Evolutionary conservation across 2,113 vertebrate genomes (phyloP).

Genomic region (Lepus europaeus): DNA sequence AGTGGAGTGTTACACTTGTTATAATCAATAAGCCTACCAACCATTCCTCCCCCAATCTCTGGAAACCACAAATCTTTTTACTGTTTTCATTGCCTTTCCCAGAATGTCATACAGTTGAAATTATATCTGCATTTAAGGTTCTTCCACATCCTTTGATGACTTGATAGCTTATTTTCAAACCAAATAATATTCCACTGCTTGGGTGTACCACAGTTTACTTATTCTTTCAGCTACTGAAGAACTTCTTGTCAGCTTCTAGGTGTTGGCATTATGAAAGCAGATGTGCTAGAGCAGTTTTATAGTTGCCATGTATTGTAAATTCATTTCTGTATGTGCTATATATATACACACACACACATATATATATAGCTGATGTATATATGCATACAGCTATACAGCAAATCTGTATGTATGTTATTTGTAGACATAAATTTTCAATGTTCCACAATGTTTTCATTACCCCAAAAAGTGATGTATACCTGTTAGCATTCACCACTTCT

Average conservation of each 20-base stretch:
- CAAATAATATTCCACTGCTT: not conserved
- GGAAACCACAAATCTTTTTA: not conserved
- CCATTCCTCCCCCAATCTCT: not conserved
- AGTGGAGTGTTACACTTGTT: not conserved
- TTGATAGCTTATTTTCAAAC: not conserved
- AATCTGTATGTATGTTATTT: not conserved
- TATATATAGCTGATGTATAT: too few relatives aligned
- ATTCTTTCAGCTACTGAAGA: not conserved
- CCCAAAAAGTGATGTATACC: not conserved
- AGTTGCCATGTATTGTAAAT: not conserved
- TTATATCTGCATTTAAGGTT: not conserved
- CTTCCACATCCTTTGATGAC: not conserved
- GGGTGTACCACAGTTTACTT: not conserved
- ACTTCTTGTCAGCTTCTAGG: not conserved
- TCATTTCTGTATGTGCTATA: not conserved
- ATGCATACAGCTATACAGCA: not conserved
- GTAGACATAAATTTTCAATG: not conserved
- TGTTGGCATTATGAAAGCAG: not conserved
- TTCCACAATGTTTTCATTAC: not conserved
- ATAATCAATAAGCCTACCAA: not conserved
- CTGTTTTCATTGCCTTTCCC: too few relatives aligned
- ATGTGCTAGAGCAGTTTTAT: not conserved
- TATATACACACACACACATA: too few relatives aligned
- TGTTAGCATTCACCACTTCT: not conserved
- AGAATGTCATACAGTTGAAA: not conserved